These are phyloP conservation scores for Eupithecia pulchellata DNA, from an alignment of 2,888 invertebrate genomes.

Conservation along the genomic window DNA sequence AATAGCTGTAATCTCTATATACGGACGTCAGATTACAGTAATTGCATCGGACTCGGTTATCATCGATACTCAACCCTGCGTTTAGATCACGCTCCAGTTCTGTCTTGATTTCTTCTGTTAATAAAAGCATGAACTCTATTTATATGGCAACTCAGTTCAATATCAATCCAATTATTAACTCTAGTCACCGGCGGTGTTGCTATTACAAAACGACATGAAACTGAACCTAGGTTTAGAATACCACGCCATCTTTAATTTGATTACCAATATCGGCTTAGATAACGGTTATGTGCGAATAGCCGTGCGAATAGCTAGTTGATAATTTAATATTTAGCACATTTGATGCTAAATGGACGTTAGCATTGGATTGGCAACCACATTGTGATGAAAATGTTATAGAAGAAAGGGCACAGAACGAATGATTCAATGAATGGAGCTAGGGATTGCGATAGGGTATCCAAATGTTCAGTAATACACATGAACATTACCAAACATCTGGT, in stretches of 20 bases:
- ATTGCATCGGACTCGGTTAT: constrained; percentile 65
- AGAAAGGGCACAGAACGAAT: not conserved
- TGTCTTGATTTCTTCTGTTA: not conserved
- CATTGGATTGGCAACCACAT: not conserved
- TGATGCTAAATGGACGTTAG: not conserved
- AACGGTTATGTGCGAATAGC: constrained; percentile 6
- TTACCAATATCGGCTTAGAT: not conserved
- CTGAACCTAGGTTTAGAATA: not conserved
- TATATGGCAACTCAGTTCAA: not conserved
- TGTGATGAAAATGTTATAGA: not conserved
- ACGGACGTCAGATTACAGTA: constrained; percentile 59
- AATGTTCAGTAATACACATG: constrained; percentile 3
- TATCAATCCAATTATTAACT: not conserved
- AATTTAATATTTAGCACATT: not conserved
- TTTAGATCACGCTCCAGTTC: constrained; percentile 51
- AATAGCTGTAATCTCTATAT: constrained; percentile 10
- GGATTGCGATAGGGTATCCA: not conserved
- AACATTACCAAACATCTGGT: not conserved
- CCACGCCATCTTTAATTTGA: constrained; percentile 1
- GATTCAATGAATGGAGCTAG: not conserved
- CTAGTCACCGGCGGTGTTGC: not conserved
- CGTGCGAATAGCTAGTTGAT: not conserved
- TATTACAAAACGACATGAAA: not conserved
- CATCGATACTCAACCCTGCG: constrained; percentile 34
- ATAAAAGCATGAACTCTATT: not conserved